phyloP scores from a whole-genome alignment of 2,797 vertebrate species.

The Microctenopoma stevenorrisi region DNA sequence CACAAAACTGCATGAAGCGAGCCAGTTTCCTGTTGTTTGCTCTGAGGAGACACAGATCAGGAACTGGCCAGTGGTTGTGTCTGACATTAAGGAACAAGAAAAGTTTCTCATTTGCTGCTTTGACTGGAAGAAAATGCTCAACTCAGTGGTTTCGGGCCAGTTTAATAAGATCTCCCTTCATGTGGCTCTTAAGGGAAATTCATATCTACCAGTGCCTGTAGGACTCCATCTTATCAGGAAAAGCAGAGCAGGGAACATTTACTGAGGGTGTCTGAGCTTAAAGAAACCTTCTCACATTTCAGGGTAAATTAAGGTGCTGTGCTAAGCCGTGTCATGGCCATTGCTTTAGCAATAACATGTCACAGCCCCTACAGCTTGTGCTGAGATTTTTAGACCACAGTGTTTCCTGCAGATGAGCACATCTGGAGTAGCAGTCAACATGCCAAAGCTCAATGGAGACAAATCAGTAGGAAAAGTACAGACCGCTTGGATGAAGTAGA shows the following conservation, averaged over 20 bases:
- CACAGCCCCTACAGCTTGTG: slow-evolving; percentile 25
- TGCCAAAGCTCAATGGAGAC: slow-evolving; percentile 30
- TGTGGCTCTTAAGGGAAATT: slow-evolving; percentile 63
- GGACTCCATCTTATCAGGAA: slow-evolving; percentile 59
- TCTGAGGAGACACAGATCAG: slow-evolving; percentile 58
- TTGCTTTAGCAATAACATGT: slow-evolving; percentile 15
- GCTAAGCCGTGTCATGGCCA: slow-evolving; percentile 37
- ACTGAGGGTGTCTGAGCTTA: slow-evolving; percentile 49
- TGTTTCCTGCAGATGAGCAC: slow-evolving; percentile 51
- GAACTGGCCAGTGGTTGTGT: slow-evolving; percentile 20
- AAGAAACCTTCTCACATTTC: slow-evolving; percentile 61
- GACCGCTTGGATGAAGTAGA: slow-evolving; percentile 2
- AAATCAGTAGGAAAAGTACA: slow-evolving; percentile 41
- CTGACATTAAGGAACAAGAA: slow-evolving; percentile 57
- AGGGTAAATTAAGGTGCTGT: slow-evolving; percentile 56
- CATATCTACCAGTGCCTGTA: slow-evolving; percentile 58
- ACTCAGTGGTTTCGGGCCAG: slow-evolving; percentile 45
- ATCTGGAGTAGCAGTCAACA: slow-evolving; percentile 62
- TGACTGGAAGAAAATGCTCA: slow-evolving; percentile 61
- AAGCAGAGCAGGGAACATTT: slow-evolving; percentile 59
- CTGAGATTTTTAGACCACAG: slow-evolving; percentile 20
- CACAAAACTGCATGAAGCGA: slow-evolving; percentile 27
- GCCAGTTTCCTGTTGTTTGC: slow-evolving; percentile 45
- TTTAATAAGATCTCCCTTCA: slow-evolving; percentile 68
- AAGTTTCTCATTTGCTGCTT: slow-evolving; percentile 48